These are phyloP conservation scores for Pocillopora damicornis DNA, from an alignment of 64 coral and sea anemone species.

Conservation along the genomic window DNA sequence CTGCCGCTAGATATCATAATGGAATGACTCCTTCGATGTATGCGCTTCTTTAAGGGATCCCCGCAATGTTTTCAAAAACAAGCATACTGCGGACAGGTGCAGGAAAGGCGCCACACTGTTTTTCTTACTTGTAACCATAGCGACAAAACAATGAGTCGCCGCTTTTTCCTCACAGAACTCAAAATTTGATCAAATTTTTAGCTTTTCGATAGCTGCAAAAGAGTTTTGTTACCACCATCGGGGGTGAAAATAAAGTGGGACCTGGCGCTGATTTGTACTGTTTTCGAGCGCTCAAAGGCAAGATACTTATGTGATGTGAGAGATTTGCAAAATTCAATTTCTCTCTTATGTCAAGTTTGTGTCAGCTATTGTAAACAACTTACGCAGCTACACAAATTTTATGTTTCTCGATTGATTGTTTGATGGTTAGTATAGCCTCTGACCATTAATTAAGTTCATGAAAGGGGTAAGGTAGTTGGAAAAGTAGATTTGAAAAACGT, in stretches of 20 bases:
- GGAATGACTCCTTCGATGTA: neutral
- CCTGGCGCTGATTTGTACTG: neutral
- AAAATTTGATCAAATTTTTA: neutral
- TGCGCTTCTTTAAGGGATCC: neutral
- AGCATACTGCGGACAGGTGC: slow-evolving; percentile 4
- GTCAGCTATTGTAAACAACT: neutral
- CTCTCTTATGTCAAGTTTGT: neutral
- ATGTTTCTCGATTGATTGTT: neutral
- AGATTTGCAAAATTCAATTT: neutral
- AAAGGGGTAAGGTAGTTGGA: neutral
- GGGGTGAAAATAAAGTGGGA: neutral
- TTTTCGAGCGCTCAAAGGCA: neutral
- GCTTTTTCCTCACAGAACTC: neutral
- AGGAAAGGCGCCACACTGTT: neutral
- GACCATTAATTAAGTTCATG: neutral
- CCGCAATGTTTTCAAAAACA: slow-evolving; percentile 18
- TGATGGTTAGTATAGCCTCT: neutral
- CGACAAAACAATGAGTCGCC: neutral
- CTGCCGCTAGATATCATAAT: neutral
- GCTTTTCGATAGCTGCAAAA: neutral
- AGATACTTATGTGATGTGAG: neutral
- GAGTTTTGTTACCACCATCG: neutral
- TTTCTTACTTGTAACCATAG: slow-evolving; percentile 7
- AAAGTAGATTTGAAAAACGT: no score
- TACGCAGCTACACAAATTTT: slow-evolving; percentile 4